phyloP scores from a whole-genome alignment of 2,797 vertebrate species.

The Peromyscus aztecus region DNA sequence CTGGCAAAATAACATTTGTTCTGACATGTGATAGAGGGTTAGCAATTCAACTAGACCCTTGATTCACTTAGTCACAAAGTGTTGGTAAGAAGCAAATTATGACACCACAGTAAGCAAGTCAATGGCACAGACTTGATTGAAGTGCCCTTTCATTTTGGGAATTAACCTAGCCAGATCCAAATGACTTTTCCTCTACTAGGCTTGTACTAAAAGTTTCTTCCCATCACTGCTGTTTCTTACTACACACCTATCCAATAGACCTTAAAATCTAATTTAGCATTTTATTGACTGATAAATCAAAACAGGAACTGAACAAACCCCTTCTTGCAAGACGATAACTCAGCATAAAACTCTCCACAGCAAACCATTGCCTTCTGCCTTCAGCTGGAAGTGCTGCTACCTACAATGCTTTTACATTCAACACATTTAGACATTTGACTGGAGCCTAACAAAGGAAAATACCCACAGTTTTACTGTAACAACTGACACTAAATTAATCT shows the following conservation, averaged over 20 bases:
- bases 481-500: conserved; percentile 44
- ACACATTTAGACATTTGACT: neutral
- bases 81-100: neutral
- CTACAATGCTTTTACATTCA: neutral
- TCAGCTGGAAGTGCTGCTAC: neutral
- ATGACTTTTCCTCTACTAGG: neutral
- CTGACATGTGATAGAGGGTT: neutral
- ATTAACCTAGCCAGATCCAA: neutral
- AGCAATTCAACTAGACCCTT: neutral
- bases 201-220: neutral
- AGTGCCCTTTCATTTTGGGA: conserved; percentile 3
- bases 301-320: neutral
- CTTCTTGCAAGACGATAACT: neutral
- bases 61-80: neutral
- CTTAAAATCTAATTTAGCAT: neutral
- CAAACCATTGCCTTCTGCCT: neutral
- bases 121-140: neutral
- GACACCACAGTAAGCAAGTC: neutral
- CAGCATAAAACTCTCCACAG: neutral
- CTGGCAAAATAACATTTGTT: neutral
- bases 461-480: neutral
- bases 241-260: neutral
- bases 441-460: neutral
- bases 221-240: neutral
- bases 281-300: conserved; percentile 5